phyloP scores from a whole-genome alignment of 2,113 vertebrate genomes.

The Protomyctophum bolini region DNA sequence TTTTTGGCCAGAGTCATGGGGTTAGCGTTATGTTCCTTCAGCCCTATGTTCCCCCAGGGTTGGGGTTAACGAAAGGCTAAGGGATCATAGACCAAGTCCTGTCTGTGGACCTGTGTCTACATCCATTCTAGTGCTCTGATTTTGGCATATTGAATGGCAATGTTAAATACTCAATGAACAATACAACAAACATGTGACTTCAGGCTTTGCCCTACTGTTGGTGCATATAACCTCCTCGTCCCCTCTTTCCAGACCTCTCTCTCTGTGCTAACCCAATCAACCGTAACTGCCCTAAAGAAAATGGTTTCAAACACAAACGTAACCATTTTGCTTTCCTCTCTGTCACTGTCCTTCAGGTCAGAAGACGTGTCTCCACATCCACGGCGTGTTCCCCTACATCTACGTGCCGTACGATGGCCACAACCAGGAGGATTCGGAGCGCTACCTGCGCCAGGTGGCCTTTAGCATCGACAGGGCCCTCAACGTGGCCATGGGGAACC shows the following conservation, averaged over 20 bases:
- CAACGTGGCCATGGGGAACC: slow-evolving; percentile 94
- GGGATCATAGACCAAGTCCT: too few species aligned
- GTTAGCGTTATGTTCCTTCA: too few species aligned
- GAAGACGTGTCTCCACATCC: slow-evolving; percentile 97
- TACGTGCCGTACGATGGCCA: slow-evolving; percentile 92
- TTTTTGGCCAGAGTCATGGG: too few species aligned
- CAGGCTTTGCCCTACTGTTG: background rate
- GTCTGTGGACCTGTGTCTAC: too few species aligned
- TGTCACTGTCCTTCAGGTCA: slow-evolving; percentile 83
- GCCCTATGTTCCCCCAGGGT: too few species aligned
- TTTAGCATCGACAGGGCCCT: slow-evolving; percentile 97
- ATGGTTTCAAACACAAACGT: too few species aligned
- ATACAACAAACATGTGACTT: background rate
- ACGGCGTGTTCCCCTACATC: slow-evolving; percentile 95
- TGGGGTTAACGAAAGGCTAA: too few species aligned
- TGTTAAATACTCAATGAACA: background rate
- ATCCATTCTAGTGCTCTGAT: too few species aligned
- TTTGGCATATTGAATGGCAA: too few species aligned
- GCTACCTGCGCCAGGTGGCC: slow-evolving; percentile 91
- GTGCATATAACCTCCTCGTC: background rate
- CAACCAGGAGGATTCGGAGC: slow-evolving; percentile 82
- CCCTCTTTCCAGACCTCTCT: background rate
- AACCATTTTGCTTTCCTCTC: background rate
- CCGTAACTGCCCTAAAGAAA: too few species aligned
- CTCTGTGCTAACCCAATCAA: background rate